These are phyloP conservation scores for Sympetrum striolatum DNA, from an alignment of 2,888 invertebrate genomes.

Conservation along the genomic window DNA sequence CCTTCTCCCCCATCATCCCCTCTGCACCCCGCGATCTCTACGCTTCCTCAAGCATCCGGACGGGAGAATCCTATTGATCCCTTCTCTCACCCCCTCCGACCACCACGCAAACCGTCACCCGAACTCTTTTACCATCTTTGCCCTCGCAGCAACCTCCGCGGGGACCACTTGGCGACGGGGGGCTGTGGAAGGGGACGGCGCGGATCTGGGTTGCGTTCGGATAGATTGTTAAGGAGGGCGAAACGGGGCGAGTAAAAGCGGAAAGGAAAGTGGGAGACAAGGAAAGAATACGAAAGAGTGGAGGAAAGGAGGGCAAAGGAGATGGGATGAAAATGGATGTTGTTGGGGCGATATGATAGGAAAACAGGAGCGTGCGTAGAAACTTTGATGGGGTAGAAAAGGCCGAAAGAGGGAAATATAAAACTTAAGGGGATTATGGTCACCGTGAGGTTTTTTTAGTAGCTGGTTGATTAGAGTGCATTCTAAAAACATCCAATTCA, in stretches of 20 bases:
- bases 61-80: conserved; percentile 30
- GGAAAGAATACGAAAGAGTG: not conserved
- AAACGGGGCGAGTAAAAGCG: not conserved
- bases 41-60: conserved; percentile 7
- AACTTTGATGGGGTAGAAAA: too few species aligned
- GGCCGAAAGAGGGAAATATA: too few species aligned
- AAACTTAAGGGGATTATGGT: too few species aligned
- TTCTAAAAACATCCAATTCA: too few species aligned
- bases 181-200: not conserved
- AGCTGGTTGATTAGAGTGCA: too few species aligned
- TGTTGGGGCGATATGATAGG: too few species aligned
- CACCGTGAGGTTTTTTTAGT: too few species aligned
- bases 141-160: not conserved
- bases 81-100: not conserved
- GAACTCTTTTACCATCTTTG: not conserved
- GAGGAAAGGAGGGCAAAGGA: not conserved
- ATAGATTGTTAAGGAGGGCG: not conserved
- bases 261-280: not conserved
- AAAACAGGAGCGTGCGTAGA: too few species aligned
- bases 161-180: conserved; percentile 4
- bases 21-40: conserved; percentile 8
- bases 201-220: not conserved
- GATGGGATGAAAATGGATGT: not conserved
- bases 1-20: not conserved
- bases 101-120: not conserved